A percentile compares a stretch with the other conserved stretches of the same genome.
Conservation (phyloP, 2,113 vertebrate genomes). For the Eublepharis macularius region DNA sequence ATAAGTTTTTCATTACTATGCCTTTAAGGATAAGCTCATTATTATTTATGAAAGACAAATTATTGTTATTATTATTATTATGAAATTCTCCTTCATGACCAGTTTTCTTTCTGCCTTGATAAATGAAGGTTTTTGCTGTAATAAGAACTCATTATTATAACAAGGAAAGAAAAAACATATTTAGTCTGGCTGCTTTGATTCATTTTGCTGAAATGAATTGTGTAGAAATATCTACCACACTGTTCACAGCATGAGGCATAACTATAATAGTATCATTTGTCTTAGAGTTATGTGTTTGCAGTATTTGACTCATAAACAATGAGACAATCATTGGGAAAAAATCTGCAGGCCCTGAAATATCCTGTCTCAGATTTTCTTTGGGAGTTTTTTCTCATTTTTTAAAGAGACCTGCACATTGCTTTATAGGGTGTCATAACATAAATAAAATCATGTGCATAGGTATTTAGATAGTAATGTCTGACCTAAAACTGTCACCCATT, state of each 20-base stretch:
- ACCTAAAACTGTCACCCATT: too few relatives aligned
- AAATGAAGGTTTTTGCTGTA: constrained; percentile 8
- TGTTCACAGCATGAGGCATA: constrained; percentile 37
- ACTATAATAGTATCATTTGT: constrained; percentile 38
- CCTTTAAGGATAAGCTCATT: background rate
- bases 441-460: too few relatives aligned
- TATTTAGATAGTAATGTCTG: too few relatives aligned
- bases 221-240: constrained; percentile 29
- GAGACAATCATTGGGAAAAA: background rate
- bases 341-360: constrained; percentile 3
- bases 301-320: constrained; percentile 45
- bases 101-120: constrained; percentile 26
- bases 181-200: constrained; percentile 26
- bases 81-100: constrained; percentile 5
- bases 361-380: background rate
- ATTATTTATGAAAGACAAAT: constrained; percentile 31
- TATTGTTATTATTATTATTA: constrained; percentile 1
- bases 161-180: constrained; percentile 23
- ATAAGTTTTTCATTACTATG: background rate
- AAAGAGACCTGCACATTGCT: background rate
- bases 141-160: constrained; percentile 20
- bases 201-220: constrained; percentile 38
- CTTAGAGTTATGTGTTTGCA: constrained; percentile 29
- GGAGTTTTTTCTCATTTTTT: background rate
- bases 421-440: background rate